Evolutionary conservation across 2,888 invertebrate species (phyloP).

Genomic region (Drosophila vallismaia): DNA sequence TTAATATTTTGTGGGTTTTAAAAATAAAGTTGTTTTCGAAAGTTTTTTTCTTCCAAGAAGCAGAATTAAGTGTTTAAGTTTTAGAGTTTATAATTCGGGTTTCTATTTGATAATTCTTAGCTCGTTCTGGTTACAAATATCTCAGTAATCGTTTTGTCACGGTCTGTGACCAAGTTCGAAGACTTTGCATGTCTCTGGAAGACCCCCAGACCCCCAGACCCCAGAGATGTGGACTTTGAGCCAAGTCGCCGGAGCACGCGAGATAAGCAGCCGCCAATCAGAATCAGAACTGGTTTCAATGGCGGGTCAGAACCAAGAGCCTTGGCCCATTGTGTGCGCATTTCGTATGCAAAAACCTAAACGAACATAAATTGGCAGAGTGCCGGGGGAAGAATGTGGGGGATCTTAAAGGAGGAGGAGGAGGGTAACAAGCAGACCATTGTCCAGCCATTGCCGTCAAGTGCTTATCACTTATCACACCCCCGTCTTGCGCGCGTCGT

Average conservation of each 20-base stretch:
- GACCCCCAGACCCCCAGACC: conserved; percentile 3
- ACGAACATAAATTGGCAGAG: conserved; percentile 26
- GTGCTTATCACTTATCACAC: conserved; percentile 12
- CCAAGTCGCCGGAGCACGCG: conserved; percentile 22
- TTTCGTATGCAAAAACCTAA: conserved; percentile 10
- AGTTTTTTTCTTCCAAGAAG: background rate
- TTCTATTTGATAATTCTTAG: too few species aligned
- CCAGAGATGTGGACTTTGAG: conserved; percentile 39
- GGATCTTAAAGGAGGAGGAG: too few species aligned
- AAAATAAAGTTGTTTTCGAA: background rate
- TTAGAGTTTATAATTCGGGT: too few species aligned
- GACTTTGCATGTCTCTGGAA: background rate
- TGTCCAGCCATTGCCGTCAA: conserved; percentile 20
- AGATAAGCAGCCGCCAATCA: conserved; percentile 35
- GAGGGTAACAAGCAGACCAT: conserved; percentile 13
- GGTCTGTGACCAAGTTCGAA: background rate
- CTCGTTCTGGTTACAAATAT: background rate
- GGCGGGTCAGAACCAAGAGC: conserved; percentile 24
- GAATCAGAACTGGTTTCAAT: conserved; percentile 35
- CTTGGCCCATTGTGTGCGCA: conserved; percentile 31
- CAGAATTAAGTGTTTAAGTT: too few species aligned
- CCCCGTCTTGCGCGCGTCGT: background rate
- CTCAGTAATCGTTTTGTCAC: background rate
- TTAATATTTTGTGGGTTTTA: background rate
- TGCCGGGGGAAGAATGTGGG: background rate